Evolutionary conservation across 2,797 vertebrate species (phyloP).

Genomic region (Oreortyx pictus): DNA sequence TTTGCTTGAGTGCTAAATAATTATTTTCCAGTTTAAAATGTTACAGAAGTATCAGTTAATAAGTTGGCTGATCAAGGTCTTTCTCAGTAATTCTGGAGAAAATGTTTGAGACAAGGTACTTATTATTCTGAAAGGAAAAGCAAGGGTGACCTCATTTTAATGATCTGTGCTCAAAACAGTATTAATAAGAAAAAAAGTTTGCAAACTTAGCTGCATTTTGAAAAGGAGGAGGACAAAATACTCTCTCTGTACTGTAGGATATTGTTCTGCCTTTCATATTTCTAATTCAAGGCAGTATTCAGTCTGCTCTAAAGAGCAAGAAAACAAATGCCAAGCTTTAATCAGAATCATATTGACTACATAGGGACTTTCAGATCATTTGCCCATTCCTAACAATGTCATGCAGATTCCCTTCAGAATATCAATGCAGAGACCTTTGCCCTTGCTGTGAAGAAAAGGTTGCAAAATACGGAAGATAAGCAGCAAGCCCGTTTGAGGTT

Average conservation of each 20-base stretch:
- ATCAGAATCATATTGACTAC: conserved; percentile 57
- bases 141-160: conserved; percentile 49
- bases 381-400: conserved; percentile 48
- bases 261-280: conserved; percentile 65
- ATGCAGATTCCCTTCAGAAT: conserved; percentile 52
- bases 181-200: not conserved
- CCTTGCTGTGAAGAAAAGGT: conserved; percentile 44
- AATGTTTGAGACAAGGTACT: not conserved
- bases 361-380: conserved; percentile 54
- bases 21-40: not conserved
- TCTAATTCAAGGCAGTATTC: conserved; percentile 72
- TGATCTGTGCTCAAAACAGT: conserved; percentile 12
- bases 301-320: conserved; percentile 60
- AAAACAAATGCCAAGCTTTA: conserved; percentile 74
- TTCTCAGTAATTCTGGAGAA: conserved; percentile 13
- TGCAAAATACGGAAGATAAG: conserved; percentile 39
- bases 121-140: conserved; percentile 37
- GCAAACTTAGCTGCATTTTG: conserved; percentile 24
- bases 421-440: conserved; percentile 49
- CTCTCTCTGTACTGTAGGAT: conserved; percentile 48
- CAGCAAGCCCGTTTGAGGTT: not conserved
- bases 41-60: not conserved
- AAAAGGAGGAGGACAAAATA: conserved; percentile 37
- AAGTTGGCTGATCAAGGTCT: not conserved
- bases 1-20: not conserved